Conservation (phyloP, 2,888 invertebrate species). For the Meiosimyza platycephala region DNA sequence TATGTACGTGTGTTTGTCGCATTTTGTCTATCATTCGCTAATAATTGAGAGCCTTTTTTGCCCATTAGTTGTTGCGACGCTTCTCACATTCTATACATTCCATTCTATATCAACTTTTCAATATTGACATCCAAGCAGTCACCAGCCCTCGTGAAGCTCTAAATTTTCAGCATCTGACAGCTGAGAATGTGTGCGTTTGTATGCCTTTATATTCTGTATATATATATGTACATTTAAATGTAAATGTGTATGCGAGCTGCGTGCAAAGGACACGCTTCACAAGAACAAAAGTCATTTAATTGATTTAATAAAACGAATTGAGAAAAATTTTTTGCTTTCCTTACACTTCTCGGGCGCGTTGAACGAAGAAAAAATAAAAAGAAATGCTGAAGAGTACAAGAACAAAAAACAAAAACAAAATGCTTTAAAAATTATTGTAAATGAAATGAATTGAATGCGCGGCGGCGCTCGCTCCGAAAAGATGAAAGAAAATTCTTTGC, state of each 20-base stretch:
- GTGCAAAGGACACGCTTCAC: neutral
- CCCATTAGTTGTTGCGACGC: no score
- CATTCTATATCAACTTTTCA: no score
- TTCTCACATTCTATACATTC: no score
- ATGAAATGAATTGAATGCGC: neutral
- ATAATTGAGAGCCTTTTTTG: no score
- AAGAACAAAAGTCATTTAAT: constrained; percentile 15
- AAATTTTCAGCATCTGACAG: no score
- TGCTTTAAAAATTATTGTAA: neutral
- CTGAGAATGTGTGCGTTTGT: no score
- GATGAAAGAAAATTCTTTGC: neutral
- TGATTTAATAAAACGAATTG: constrained; percentile 5
- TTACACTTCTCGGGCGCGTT: neutral
- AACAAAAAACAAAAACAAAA: neutral
- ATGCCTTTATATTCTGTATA: no score
- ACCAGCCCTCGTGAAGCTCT: no score
- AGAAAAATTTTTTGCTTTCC: neutral
- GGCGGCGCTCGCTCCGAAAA: neutral
- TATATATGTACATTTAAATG: no score
- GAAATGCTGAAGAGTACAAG: neutral
- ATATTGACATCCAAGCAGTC: no score
- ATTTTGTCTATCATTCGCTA: no score
- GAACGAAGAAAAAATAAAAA: neutral
- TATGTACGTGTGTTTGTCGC: no score
- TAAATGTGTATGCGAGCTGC: neutral